Base-by-base conservation (phyloP, 2,113 vertebrate genomes). In the Ranitomeya variabilis region DNA sequence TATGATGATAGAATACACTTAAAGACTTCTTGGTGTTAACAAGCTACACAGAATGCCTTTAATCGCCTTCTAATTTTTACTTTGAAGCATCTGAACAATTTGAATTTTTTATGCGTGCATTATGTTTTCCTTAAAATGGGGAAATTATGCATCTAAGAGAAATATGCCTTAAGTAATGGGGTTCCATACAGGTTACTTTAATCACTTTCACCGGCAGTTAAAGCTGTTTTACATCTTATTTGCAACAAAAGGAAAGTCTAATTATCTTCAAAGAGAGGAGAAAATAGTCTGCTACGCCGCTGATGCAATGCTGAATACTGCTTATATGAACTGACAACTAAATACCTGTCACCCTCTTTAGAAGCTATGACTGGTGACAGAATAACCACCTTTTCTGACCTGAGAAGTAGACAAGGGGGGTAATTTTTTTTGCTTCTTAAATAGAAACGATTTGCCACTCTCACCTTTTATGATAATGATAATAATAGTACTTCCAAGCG, bases 201-300 rank as follows among this genome's bases (percentile, higher is more conserved):
- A 99, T 98, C 97, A 98, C 93, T 91, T 95, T 95, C 96, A 96
- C 95, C 95, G 95, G 95, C 96, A 95, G 96, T 97, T 97, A 96
- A 96, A 97, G 96, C 96, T 96, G 95, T 96, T 97, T 97, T 97
- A 96, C 96, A 97, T 97, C 92, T 92, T 96, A 96, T 98, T 97
- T 97, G 96, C 96, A 95, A 95, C 93, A 95, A 95, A 94, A 94
- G 94, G 93, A 95, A 95, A 94, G 94, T 97, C 97, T 98, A 99
- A 98, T 99, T 99, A 98, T 96, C 95, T 96, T 94, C 94, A 93
- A 94, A 96, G 95, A 94, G 93, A 95, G 95, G 94, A 96, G 94
- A 96, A 97, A 97, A 96, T 96, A 94, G 95, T 95, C 93, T 93
- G 95, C 95, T 95, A 95, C 96, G 96, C 96, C 95, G 92, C 95